phyloP scores from a whole-genome alignment of 2,797 vertebrate species.

The Pseudotriccus pelzelni region DNA sequence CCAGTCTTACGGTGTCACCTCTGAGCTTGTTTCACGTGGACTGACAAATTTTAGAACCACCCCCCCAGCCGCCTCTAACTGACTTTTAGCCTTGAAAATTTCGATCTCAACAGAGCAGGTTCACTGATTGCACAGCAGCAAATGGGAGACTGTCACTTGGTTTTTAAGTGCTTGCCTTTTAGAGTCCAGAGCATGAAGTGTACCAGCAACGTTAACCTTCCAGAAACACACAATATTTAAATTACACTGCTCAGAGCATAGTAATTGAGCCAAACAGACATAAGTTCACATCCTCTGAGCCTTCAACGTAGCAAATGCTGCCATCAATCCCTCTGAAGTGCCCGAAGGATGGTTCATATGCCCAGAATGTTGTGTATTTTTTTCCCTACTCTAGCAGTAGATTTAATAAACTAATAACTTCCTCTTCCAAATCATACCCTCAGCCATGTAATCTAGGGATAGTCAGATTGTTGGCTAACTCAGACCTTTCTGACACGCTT shows the following conservation, averaged over 20 bases:
- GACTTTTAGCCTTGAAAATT: neutral
- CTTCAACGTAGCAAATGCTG: neutral
- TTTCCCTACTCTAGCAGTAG: neutral
- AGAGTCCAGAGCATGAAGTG: conserved; percentile 46
- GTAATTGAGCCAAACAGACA: conserved; percentile 60
- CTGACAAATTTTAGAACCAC: neutral
- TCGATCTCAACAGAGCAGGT: neutral
- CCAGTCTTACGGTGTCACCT: neutral
- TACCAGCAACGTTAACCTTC: conserved; percentile 51
- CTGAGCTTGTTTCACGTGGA: neutral
- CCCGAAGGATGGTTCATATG: neutral
- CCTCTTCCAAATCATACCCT: neutral
- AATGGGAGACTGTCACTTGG: conserved; percentile 55
- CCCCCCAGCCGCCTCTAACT: neutral
- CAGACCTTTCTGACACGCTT: neutral
- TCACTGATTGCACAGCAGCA: conserved; percentile 26
- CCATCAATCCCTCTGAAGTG: conserved; percentile 31
- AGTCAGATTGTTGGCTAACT: neutral
- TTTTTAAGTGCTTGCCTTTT: conserved; percentile 58
- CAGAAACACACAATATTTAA: conserved; percentile 64
- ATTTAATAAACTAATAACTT: conserved; percentile 27
- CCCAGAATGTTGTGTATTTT: neutral
- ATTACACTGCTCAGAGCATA: conserved; percentile 60
- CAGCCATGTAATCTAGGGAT: neutral
- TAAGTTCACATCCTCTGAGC: conserved; percentile 47